Percentiles rank a stretch among this genome's conserved stretches.
These are phyloP conservation scores for Artibeus jamaicensis DNA, from an alignment of 2,797 vertebrate genomes.

Conservation along the genomic window DNA sequence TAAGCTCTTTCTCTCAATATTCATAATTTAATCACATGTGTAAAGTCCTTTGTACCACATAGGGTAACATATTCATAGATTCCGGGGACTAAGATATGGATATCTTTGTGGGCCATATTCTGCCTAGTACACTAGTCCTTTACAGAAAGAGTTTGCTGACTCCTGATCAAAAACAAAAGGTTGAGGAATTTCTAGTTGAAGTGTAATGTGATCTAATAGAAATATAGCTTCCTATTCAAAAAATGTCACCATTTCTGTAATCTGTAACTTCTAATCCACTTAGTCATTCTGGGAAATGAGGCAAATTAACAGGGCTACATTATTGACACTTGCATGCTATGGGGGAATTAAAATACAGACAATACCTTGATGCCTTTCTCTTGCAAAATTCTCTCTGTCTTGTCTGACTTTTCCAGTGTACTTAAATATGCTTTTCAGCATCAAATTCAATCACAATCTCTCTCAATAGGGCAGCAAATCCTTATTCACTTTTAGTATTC, in stretches of 20 bases:
- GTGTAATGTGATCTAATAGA: not conserved
- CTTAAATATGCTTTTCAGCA: constrained; percentile 55
- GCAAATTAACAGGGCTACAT: not conserved
- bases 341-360: constrained; percentile 46
- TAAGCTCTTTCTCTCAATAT: not conserved
- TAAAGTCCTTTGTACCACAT: not conserved
- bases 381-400: constrained; percentile 45
- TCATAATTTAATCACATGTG: not conserved
- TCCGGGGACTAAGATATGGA: not conserved
- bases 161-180: not conserved
- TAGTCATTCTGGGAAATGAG: constrained; percentile 22
- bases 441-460: constrained; percentile 53
- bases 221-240: constrained; percentile 28
- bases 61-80: not conserved
- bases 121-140: not conserved
- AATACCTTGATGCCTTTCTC: constrained; percentile 43
- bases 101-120: not conserved
- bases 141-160: not conserved
- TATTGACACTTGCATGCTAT: constrained; percentile 19
- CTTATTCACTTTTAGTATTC: constrained; percentile 35
- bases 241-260: constrained; percentile 4
- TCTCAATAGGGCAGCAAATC: constrained; percentile 58
- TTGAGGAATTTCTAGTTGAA: constrained; percentile 27
- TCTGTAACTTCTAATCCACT: not conserved
- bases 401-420: not conserved